phyloP scores from a whole-genome alignment of 2,888 invertebrate genomes.

The Dendrolimus pini region DNA sequence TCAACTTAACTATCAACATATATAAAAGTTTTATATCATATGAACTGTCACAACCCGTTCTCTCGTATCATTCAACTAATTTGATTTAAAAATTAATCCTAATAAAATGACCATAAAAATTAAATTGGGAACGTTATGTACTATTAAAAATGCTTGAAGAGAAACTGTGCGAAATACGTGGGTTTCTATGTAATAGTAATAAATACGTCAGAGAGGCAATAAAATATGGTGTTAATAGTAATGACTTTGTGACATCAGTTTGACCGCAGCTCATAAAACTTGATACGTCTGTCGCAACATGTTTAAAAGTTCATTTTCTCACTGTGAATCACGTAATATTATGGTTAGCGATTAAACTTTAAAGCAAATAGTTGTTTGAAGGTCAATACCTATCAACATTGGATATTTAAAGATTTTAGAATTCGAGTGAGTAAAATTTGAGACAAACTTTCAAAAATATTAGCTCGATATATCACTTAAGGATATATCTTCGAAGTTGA shows the following conservation, averaged over 20 bases:
- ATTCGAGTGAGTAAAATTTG: background rate
- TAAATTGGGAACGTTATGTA: background rate
- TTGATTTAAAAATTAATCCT: background rate
- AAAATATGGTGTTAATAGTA: slow-evolving; percentile 30
- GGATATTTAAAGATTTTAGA: background rate
- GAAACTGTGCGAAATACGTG: slow-evolving; percentile 14
- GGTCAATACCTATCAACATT: background rate
- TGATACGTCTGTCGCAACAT: slow-evolving; percentile 28
- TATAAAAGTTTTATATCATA: background rate
- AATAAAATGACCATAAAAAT: background rate
- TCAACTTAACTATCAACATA: background rate
- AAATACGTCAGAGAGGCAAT: slow-evolving; percentile 28
- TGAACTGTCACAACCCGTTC: background rate
- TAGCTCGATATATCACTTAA: background rate
- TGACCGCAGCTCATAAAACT: slow-evolving; percentile 49
- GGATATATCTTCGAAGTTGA: too few relatives aligned
- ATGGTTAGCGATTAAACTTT: background rate
- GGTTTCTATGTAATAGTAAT: slow-evolving; percentile 21
- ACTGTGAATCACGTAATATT: background rate
- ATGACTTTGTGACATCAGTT: slow-evolving; percentile 38
- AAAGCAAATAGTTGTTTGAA: background rate
- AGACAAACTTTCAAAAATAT: background rate
- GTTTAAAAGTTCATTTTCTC: slow-evolving; percentile 23
- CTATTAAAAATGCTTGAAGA: background rate
- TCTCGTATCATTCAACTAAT: background rate